Evolutionary conservation across 1,140 invertebrate species (phyloP), one percentile per base, ranked within the genome.

Genomic region (Dermatophagoides farinae): DNA sequence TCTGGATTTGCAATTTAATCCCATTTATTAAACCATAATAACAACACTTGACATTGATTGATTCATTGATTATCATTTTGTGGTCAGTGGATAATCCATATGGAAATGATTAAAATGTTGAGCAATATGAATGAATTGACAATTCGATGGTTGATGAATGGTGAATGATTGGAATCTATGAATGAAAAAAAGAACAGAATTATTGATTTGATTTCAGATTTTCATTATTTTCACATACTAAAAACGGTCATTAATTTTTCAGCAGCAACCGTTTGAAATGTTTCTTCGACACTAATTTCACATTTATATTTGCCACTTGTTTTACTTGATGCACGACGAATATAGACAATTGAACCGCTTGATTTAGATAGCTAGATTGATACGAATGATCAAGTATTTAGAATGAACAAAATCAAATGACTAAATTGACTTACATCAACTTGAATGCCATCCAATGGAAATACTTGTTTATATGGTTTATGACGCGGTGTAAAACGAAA

Each of bases 221-320:
- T 47, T 20, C 6, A 9, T 47, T 47, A 14, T 31, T 31, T 31
- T 2, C 31, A 52, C 50, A 16, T 52, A 52, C 50, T 52, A 39
- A 52, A 52, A 16, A 86, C 79, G 66, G 81, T 79, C 79, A 85
- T 81, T 64, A 77, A 73, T 47, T 79, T 79, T 61, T 77, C 78
- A 59, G 80, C 78, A 66, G 81, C 78, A 1, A 79, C 79, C 0
- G 86, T 88, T 70, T 84, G 80, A 71, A 89, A 89, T 49, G 83
- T 85, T 12, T 82, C 82, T 69, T 88, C 85, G 1, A 83, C 82
- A 0, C 84, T 85, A 62, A 87, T 82, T 72, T 88, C 85, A 71
- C 85, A 89, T 63, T 80, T 83, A 67, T 80, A 82, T 25, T 71
- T 70, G 39, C 65, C 65, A 37, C 54, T 57, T 12, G 65, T 62